Base-by-base conservation (phyloP, 2,113 vertebrate species). In the Ifrita kowaldi region DNA sequence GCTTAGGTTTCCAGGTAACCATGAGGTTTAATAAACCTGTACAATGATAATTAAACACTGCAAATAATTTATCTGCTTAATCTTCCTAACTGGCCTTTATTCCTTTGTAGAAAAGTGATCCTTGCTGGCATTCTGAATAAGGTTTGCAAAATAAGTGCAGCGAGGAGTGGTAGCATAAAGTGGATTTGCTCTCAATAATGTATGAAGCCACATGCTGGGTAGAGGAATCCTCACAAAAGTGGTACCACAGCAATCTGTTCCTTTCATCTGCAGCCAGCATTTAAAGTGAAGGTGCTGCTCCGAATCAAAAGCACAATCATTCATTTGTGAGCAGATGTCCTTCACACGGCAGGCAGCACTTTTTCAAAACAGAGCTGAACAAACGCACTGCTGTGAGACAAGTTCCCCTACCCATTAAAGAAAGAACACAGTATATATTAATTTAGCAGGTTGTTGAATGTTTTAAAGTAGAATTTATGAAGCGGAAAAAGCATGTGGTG, bases 291-390 rank as follows among this genome's bases (percentile, higher is more conserved):
- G 97, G 97, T 97, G 96, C 98, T 98, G 98, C 98, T 98, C 98
- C 95, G 85, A 95, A 95, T 92, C 96, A 92, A 98, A 91, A 97
- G 97, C 97, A 98, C 98, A 98, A 98, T 97, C 96, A 95, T 57
- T 98, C 97, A 96, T 98, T 98, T 98, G 98, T 98, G 98, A 96
- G 97, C 97, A 96, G 97, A 96, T 94, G 97, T 97, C 98, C 92
- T 97, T 97, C 97, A 92, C 97, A 41, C 90, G 49, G 94, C 47
- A 92, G 94, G 97, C 95, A 95, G 96, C 8, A 5, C 85, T 92
- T 96, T 75, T 39, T 80, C 88, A 89, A 95, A 97, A 93, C 87
- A 59, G 93, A 86, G 87, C 95, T 92, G 93, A 97, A 97, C 96
- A 97, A 97, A 97, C 20, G 87, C 96, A 90, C 84, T 88, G 83